Evolutionary conservation across 2,797 vertebrate species (phyloP).

Genomic region (Sebastolobus altivelis): DNA sequence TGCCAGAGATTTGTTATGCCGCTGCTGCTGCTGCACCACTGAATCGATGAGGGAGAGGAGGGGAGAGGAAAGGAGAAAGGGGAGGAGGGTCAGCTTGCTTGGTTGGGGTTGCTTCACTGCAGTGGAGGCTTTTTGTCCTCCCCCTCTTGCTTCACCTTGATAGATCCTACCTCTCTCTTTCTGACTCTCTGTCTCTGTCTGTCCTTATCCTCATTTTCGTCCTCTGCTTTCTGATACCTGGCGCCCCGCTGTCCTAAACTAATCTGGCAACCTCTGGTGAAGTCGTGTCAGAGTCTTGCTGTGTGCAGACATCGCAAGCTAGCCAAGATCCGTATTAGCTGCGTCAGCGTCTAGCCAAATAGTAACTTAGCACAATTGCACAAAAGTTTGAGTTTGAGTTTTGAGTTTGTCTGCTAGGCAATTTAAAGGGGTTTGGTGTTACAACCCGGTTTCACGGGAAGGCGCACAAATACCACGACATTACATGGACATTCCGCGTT

Average conservation of each 20-base stretch:
- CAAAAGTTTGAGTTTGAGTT: slow-evolving; percentile 19
- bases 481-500: no score
- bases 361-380: slow-evolving; percentile 32
- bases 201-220: slow-evolving; percentile 17
- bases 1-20: slow-evolving; percentile 59
- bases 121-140: slow-evolving; percentile 50
- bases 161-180: slow-evolving; percentile 25
- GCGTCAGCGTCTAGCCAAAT: slow-evolving; percentile 44
- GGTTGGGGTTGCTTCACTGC: slow-evolving; percentile 65
- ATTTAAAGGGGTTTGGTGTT: background rate
- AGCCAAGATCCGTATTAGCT: slow-evolving; percentile 44
- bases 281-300: slow-evolving; percentile 32
- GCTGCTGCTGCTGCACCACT: slow-evolving; percentile 63
- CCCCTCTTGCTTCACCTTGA: slow-evolving; percentile 29
- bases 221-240: slow-evolving; percentile 59
- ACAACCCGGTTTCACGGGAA: no score
- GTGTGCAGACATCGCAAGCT: background rate
- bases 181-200: slow-evolving; percentile 26
- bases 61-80: slow-evolving; percentile 13
- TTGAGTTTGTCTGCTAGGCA: background rate
- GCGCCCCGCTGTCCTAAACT: slow-evolving; percentile 54
- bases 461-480: no score
- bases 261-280: slow-evolving; percentile 51
- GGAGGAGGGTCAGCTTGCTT: slow-evolving; percentile 57
- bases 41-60: slow-evolving; percentile 63